These are phyloP conservation scores for Hozukius guyotensis DNA, from an alignment of 2,797 vertebrate genomes.

Conservation along the genomic window DNA sequence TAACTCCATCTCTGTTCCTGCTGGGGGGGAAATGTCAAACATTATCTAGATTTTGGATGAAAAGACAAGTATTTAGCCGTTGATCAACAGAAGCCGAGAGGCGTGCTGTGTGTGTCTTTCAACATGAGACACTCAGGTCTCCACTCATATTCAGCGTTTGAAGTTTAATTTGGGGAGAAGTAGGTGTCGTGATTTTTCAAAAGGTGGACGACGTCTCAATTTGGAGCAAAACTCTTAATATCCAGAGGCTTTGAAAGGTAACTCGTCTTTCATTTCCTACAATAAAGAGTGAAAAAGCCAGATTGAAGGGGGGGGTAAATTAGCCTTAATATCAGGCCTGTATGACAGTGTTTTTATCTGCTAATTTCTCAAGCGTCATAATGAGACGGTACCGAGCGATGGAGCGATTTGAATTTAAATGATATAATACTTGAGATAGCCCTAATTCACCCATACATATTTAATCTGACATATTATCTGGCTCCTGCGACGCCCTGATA, in stretches of 20 bases:
- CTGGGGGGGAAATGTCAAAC: slow-evolving; percentile 38
- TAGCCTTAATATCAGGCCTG: slow-evolving; percentile 76
- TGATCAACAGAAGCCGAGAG: slow-evolving; percentile 32
- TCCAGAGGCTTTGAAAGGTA: slow-evolving; percentile 58
- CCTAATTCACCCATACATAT: slow-evolving; percentile 88
- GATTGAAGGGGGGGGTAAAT: slow-evolving; percentile 58
- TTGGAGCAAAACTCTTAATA: slow-evolving; percentile 39
- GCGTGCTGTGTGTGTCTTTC: slow-evolving; percentile 38
- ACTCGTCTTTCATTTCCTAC: slow-evolving; percentile 53
- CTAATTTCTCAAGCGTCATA: slow-evolving; percentile 84
- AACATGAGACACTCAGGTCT: slow-evolving; percentile 46
- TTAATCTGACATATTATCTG: slow-evolving; percentile 87
- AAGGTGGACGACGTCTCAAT: slow-evolving; percentile 53
- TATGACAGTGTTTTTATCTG: slow-evolving; percentile 83
- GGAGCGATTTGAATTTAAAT: slow-evolving; percentile 87
- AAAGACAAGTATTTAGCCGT: slow-evolving; percentile 21
- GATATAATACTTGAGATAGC: slow-evolving; percentile 86
- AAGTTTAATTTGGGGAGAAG: slow-evolving; percentile 55
- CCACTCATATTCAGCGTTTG: slow-evolving; percentile 43
- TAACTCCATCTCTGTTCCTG: slow-evolving; percentile 11
- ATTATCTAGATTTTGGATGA: slow-evolving; percentile 42
- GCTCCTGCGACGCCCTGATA: slow-evolving; percentile 76
- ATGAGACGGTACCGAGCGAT: slow-evolving; percentile 81
- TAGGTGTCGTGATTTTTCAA: slow-evolving; percentile 49
- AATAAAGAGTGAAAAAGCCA: slow-evolving; percentile 56